phyloP scores from a whole-genome alignment of 2,113 vertebrate species.

The Otus sunia region DNA sequence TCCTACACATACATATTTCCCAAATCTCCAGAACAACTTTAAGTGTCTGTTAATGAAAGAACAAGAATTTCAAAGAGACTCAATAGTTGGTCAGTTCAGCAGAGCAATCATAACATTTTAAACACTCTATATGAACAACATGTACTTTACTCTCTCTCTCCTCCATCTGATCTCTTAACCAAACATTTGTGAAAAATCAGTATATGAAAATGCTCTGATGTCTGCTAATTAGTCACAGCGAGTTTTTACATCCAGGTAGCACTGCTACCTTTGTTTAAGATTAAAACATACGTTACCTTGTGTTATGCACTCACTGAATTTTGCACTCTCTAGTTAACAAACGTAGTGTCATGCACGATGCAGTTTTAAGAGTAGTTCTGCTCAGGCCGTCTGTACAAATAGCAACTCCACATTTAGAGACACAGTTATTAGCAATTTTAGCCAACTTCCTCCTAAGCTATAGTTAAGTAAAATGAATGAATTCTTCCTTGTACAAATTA shows the following conservation, averaged over 20 bases:
- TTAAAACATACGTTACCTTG: not conserved
- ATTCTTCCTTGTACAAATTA: conserved; percentile 25
- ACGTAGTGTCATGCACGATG: not conserved
- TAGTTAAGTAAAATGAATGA: conserved; percentile 29
- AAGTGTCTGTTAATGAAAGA: not conserved
- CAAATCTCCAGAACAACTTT: not conserved
- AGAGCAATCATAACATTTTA: not conserved
- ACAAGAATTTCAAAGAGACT: not conserved
- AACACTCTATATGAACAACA: not conserved
- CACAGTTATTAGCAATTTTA: not conserved
- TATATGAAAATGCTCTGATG: not conserved
- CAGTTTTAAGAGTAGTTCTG: not conserved
- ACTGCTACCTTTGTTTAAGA: not conserved
- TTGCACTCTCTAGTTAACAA: not conserved
- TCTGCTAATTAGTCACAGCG: not conserved
- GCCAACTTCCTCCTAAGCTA: not conserved
- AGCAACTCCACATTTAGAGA: not conserved
- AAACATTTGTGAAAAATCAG: not conserved
- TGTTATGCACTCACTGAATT: not conserved
- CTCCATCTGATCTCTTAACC: not conserved
- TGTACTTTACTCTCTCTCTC: not conserved
- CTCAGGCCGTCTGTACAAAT: not conserved
- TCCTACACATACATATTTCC: not conserved
- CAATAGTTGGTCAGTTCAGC: not conserved
- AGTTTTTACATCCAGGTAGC: not conserved